Evolutionary conservation across 2,888 invertebrate genomes (phyloP), one percentile per base, ranked within the genome.

Genomic region (Blastobasis lacticolella): DNA sequence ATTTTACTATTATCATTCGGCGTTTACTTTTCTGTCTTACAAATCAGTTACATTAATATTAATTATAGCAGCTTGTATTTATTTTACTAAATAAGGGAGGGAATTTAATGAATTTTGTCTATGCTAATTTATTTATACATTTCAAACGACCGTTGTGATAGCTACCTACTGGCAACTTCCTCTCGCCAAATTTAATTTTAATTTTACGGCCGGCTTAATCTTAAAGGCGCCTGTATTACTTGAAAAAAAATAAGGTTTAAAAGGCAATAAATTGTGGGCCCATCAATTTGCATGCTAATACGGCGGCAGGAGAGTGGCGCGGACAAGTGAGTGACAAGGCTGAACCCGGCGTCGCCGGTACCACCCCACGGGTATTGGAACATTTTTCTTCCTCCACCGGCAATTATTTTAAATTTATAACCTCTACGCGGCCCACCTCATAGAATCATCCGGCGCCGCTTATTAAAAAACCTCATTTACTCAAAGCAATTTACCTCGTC

Each of bases 251-350:
- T 60, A 57, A 56, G 58, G 55, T 60, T 61, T 59, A 57, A 58
- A 62, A 54, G 57, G 59, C 64, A 61, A 70, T 73, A 75, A 75
- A 78, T 78, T 66, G 67, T 67, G 53, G 61, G 58, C 57, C 70
- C 73, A 79, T 83, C 81, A 84, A 84, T 84, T 82, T 82, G 75
- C 73, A 82, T 81, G 76, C 75, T 80, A 82, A 82, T 80, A 72
- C 64, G 65, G 70, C 58, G 55, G 51, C 59, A 45, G 59, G 62
- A 61, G 60, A 61, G 66, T 73, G 76, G 56, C 55, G 48, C 38
- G 53, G 83, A 81, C 81, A 80, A 78, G 75, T 81, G 83, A 84
- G 69, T 82, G 84, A 80, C 82, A 77, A 64, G 78, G 75, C 64
- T 70, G 56, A 59, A 69, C 71, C 69, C 67, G 69, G 62, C 69